Base-by-base conservation (phyloP, 2,888 invertebrate genomes). In the Diadegma fenestrale region DNA sequence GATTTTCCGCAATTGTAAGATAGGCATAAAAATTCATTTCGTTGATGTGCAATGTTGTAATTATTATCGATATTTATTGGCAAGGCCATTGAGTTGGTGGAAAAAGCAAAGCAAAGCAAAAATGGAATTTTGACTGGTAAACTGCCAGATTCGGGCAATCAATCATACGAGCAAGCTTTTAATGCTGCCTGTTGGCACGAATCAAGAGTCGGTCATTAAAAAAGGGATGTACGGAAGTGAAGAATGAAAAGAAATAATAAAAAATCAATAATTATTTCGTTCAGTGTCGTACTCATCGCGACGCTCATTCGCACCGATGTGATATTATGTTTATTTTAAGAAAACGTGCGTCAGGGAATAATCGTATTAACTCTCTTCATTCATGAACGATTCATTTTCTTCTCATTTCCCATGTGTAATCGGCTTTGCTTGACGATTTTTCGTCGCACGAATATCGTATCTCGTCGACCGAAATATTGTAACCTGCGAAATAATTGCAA, bases 41-140 rank as follows among this genome's bases (percentile, higher is more conserved):
- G 80, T 88, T 85, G 71, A 85, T 87, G 86, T 87, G 87, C 87
- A 86, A 88, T 89, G 86, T 88, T 90, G 87, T 89, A 89, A 89
- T 89, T 86, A 86, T 88, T 80, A 84, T 82, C 83, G 54, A 79
- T 86, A 88, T 88, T 86, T 86, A 85, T 87, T 80, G 77, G 82
- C 82, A 79, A 58, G 64, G 80, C 68, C 80, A 72, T 79, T 43
- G 68, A 82, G 26, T 41, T 41, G 26, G 69, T 78, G 54, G n/a
- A 30, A 43, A 48, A 48, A 22, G 10, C 2, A 30, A n/a, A 64
- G 33, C 33, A 5, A 33, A 33, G 33, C 33, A 75, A 48, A 72
- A 43, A 75, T 69, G 54, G 22, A 63, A 48, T 77, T 54, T 69
- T 30, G 72, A 19, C 45, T 69, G 73, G 80, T 73, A 22, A 71